These are phyloP conservation scores for Notocelia uddmanniana DNA, from an alignment of 2,888 invertebrate genomes.

Conservation along the genomic window DNA sequence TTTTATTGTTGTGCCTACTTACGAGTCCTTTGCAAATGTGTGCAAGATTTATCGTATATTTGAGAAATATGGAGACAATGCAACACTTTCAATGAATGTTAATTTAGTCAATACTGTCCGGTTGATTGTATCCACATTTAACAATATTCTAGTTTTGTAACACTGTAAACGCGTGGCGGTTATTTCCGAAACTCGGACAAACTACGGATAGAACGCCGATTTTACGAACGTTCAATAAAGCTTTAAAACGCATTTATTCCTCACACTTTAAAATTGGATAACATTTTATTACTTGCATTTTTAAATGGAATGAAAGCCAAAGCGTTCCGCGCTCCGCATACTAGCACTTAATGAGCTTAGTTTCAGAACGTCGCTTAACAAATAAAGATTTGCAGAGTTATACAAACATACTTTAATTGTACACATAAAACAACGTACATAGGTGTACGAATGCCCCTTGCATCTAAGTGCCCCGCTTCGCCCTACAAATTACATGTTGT, in stretches of 20 bases:
- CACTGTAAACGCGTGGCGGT: background rate
- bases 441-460: background rate
- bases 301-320: conserved; percentile 13
- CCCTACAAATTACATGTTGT: too few relatives aligned
- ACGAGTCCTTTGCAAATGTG: conserved; percentile 4
- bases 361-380: conserved; percentile 5
- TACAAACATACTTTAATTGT: conserved; percentile 4
- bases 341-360: conserved; percentile 35
- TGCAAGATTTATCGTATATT: background rate
- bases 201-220: conserved; percentile 15
- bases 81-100: background rate
- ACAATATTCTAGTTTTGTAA: background rate
- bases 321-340: conserved; percentile 9
- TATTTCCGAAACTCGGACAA: conserved; percentile 2
- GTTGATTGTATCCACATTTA: too few relatives aligned
- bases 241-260: conserved; percentile 15
- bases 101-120: too few relatives aligned
- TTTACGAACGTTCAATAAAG: conserved; percentile 25
- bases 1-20: conserved; percentile 28
- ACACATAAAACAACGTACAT: background rate
- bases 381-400: conserved; percentile 10
- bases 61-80: background rate
- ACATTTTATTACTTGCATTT: conserved; percentile 12
- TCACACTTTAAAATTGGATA: conserved; percentile 12
- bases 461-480: too few relatives aligned